Evolutionary conservation across 2,797 vertebrate species (phyloP), one percentile per base, ranked within the genome.

Genomic region (Crypturellus tataupa): DNA sequence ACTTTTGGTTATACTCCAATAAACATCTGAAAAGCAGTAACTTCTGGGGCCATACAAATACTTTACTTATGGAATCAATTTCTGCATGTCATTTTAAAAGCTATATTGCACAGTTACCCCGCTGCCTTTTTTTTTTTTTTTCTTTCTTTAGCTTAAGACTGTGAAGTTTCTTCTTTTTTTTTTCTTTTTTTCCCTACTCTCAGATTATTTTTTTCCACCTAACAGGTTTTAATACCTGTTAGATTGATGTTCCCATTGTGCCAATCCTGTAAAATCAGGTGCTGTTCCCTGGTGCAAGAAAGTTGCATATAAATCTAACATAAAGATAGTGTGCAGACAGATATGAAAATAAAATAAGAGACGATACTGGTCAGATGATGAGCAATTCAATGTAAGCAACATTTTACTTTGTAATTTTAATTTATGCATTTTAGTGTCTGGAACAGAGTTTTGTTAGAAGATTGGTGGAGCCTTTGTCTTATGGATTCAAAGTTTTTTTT

Each of bases 381-480:
- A 71, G 25, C 18, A 53, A 7, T 79, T 8, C 1, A 0, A 0
- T 59, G 4, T 60, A 55, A 31, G 25, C 12, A 21, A 13, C 27
- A 29, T 62, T 80, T 23, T 20, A 63, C 3, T 56, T 7, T 83
- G 23, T n/a, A 37, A 16, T 86, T 88, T 55, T 65, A 33, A 37
- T 90, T 90, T 59, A 24, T 44, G 6, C 46, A 55, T 73, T 60
- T 75, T 13, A 23, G 14, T 64, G 6, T 75, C 56, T 67, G 24
- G 72, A 65, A 44, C 39, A 13, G 8, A 24, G 3, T 37, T 70
- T 84, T 79, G 24, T 59, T 12, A 6, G 35, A 79, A 51, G 27
- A 13, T 17, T 67, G 1, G 35, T 2, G 42, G n/a, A 23, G 2
- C 10, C n/a, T 55, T 78, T 6, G 0, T 49, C 4, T 49, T 67